Conservation (phyloP, 2,797 vertebrate genomes). For the Catamblyrhynchus diadema region DNA sequence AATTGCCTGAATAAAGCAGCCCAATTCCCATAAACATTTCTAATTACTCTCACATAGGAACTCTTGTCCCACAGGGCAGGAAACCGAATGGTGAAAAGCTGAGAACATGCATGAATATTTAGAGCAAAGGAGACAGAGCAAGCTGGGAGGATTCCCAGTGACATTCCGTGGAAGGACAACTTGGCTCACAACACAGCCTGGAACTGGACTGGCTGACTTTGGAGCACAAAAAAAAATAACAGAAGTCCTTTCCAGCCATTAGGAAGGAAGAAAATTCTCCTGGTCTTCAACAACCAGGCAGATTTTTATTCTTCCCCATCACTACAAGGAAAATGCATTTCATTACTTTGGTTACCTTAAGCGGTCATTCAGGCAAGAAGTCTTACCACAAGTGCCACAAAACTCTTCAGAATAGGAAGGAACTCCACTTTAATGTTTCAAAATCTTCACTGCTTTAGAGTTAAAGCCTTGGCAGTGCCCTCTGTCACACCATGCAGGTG, state of each 20-base stretch:
- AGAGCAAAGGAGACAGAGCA: neutral
- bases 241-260: neutral
- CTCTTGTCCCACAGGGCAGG: neutral
- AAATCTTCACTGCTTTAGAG: neutral
- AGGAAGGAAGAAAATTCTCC: neutral
- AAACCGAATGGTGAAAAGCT: neutral
- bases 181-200: neutral
- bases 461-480: neutral
- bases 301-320: neutral
- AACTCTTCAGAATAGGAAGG: neutral
- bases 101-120: neutral
- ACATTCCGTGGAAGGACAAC: neutral
- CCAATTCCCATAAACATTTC: neutral
- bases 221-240: neutral
- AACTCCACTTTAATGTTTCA: neutral
- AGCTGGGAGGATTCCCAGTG: neutral
- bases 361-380: neutral
- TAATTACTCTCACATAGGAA: neutral
- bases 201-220: neutral
- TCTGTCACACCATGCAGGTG: neutral
- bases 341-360: neutral
- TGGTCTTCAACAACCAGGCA: neutral
- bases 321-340: neutral
- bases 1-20: neutral
- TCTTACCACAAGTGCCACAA: neutral